A percentile compares a stretch with the other conserved stretches of the same genome.
Evolutionary conservation across 2,888 invertebrate species (phyloP).

Genomic region (Cantharis lateralis): DNA sequence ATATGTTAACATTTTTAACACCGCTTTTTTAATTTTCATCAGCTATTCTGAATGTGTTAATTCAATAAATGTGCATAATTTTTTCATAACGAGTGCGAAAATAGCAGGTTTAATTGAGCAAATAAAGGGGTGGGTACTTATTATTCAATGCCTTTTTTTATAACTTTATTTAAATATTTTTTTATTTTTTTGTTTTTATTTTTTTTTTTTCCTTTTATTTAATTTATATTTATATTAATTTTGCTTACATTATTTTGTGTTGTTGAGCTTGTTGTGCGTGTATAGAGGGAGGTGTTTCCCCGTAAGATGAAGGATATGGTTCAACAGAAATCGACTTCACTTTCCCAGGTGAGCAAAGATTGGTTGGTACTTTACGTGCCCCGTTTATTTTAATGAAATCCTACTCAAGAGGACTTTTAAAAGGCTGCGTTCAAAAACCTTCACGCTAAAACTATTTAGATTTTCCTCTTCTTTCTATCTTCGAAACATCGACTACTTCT

Average conservation of each 20-base stretch:
- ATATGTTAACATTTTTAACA: constrained; percentile 20
- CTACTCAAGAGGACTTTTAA: background rate
- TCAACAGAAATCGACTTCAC: constrained; percentile 51
- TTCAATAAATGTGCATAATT: constrained; percentile 17
- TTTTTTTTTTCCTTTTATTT: constrained; percentile 44
- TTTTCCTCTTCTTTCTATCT: background rate
- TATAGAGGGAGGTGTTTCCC: constrained; percentile 75
- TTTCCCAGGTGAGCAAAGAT: constrained; percentile 47
- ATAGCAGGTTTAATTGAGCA: background rate
- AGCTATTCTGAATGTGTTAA: background rate
- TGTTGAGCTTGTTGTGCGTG: constrained; percentile 55
- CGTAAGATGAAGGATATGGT: constrained; percentile 83
- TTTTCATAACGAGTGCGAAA: background rate
- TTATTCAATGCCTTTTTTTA: constrained; percentile 57
- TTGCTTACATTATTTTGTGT: constrained; percentile 45
- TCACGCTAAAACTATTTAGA: background rate
- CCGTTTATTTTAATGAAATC: constrained; percentile 9
- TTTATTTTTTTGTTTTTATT: constrained; percentile 62
- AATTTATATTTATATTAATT: constrained; percentile 40
- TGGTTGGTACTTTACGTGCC: constrained; percentile 37
- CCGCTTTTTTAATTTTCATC: constrained; percentile 4
- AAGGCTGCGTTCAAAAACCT: background rate
- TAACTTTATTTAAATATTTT: constrained; percentile 56
- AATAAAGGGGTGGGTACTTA: constrained; percentile 24
- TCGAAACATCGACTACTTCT: background rate